Evolutionary conservation across 2,797 vertebrate genomes (phyloP).

Genomic region (Sarcoramphus papa): DNA sequence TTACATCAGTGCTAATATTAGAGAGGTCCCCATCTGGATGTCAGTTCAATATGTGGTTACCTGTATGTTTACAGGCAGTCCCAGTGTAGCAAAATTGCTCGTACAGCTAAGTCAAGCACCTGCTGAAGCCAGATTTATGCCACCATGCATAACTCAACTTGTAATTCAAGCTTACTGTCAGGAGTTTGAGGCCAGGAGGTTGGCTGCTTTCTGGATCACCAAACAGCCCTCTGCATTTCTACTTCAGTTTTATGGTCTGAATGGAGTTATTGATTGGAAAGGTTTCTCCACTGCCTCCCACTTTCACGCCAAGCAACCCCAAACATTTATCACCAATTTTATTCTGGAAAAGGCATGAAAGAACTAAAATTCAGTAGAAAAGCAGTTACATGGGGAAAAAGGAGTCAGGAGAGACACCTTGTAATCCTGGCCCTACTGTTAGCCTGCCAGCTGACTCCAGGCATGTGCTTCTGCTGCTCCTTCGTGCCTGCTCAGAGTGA

Average conservation of each 20-base stretch:
- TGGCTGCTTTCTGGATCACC: neutral
- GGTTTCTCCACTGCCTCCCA: neutral
- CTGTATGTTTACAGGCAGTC: neutral
- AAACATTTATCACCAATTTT: neutral
- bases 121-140: neutral
- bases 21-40: neutral
- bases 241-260: neutral
- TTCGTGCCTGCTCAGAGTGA: neutral
- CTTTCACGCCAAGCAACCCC: neutral
- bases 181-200: neutral
- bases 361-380: neutral
- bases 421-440: neutral
- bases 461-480: neutral
- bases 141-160: neutral
- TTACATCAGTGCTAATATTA: neutral
- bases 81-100: neutral
- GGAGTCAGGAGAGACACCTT: neutral
- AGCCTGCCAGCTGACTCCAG: neutral
- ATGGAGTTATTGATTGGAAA: neutral
- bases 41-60: neutral
- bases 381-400: neutral
- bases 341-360: neutral
- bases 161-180: neutral
- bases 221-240: neutral
- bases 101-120: neutral